phyloP scores from a whole-genome alignment of 2,888 invertebrate species.

The Prosapia bicincta region DNA sequence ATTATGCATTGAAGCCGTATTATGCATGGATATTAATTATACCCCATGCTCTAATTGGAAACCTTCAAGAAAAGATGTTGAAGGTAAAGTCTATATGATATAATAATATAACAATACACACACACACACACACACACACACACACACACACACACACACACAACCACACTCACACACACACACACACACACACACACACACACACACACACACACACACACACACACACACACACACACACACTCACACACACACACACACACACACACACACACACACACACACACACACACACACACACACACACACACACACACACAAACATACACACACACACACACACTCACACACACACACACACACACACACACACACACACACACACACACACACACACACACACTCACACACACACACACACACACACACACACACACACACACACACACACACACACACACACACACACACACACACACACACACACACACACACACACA shows the following conservation, averaged over 20 bases:
- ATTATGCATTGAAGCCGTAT: too few species aligned
- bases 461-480: not conserved
- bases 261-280: conserved; percentile 5
- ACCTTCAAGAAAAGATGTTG: too few species aligned
- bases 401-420: not conserved
- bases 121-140: not conserved
- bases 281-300: conserved; percentile 5
- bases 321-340: conserved; percentile 1
- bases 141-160: conserved; percentile 1
- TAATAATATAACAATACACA: too few species aligned
- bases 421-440: not conserved
- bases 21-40: too few species aligned
- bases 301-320: conserved; percentile 3
- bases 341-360: conserved; percentile 3
- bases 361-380: not conserved
- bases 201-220: conserved; percentile 3
- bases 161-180: not conserved
- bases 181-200: conserved; percentile 3
- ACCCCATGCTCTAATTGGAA: too few species aligned
- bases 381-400: conserved; percentile 3
- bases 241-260: conserved; percentile 3
- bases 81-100: too few species aligned
- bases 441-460: not conserved
- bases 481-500: conserved; percentile 5
- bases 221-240: conserved; percentile 5